Evolutionary conservation across 2,888 invertebrate genomes (phyloP).

Genomic region (Metallyticus violacea): DNA sequence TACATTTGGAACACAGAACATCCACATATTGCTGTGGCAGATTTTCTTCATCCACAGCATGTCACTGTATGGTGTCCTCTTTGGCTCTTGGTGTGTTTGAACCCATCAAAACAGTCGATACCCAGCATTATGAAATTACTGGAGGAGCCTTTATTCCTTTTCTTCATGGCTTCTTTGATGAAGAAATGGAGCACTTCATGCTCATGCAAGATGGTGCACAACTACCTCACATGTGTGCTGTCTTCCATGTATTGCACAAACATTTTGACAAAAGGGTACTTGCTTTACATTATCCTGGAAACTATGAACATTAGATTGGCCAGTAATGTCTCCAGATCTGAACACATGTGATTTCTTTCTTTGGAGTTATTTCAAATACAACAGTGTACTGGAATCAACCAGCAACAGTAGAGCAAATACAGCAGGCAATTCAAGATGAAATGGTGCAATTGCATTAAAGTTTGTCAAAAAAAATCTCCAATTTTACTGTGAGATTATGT

Average conservation of each 20-base stretch:
- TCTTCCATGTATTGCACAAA: no score
- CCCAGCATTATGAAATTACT: neutral
- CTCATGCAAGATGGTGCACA: no score
- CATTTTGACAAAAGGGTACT: neutral
- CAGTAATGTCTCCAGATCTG: neutral
- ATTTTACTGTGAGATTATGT: no score
- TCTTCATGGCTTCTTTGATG: neutral
- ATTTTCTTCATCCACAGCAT: neutral
- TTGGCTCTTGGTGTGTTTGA: neutral
- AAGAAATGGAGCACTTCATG: neutral
- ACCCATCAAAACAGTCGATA: no score
- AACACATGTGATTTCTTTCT: neutral
- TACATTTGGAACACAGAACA: neutral
- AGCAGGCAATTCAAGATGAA: no score
- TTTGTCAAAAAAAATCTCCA: no score
- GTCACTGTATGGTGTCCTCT: neutral
- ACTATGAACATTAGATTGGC: neutral
- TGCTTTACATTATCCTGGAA: neutral
- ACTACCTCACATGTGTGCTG: no score
- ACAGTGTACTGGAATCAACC: neutral
- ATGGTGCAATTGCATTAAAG: no score
- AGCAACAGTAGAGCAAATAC: neutral
- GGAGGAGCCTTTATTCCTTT: neutral
- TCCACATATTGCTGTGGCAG: neutral
- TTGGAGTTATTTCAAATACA: no score